These are phyloP conservation scores for Brachionus asplanchnoidis DNA, from an alignment of 1,140 invertebrate genomes.

Conservation along the genomic window DNA sequence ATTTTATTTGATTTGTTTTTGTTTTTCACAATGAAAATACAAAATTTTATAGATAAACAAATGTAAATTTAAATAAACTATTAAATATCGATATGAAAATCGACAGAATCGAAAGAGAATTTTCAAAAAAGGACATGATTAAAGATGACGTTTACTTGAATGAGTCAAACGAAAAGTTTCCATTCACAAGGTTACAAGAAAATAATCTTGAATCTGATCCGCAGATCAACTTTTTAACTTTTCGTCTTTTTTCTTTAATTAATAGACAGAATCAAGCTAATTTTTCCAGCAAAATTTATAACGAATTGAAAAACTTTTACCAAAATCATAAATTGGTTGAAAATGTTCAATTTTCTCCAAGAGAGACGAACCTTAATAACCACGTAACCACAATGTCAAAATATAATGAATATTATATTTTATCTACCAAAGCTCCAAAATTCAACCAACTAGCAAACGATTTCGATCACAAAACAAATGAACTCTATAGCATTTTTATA, in stretches of 20 bases:
- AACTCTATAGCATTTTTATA: constrained; percentile 24
- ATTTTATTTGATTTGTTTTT: no score
- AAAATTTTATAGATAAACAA: no score
- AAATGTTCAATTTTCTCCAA: neutral
- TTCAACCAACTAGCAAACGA: neutral
- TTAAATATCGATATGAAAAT: no score
- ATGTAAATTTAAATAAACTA: no score
- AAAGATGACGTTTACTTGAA: neutral
- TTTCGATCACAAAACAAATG: neutral
- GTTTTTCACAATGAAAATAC: no score
- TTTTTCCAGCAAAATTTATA: neutral
- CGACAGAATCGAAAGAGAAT: no score
- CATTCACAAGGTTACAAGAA: neutral
- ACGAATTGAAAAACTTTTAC: neutral
- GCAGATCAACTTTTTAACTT: neutral
- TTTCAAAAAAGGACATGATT: neutral
- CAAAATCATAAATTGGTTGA: neutral
- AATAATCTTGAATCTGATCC: neutral
- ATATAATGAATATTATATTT: neutral
- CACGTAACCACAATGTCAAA: neutral
- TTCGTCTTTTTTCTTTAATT: neutral
- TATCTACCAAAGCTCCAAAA: neutral
- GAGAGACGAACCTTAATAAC: neutral
- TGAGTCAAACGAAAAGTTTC: neutral
- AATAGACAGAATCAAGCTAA: neutral